These are phyloP conservation scores for Silurus aristotelis DNA, from an alignment of 2,797 vertebrate genomes.

Conservation along the genomic window DNA sequence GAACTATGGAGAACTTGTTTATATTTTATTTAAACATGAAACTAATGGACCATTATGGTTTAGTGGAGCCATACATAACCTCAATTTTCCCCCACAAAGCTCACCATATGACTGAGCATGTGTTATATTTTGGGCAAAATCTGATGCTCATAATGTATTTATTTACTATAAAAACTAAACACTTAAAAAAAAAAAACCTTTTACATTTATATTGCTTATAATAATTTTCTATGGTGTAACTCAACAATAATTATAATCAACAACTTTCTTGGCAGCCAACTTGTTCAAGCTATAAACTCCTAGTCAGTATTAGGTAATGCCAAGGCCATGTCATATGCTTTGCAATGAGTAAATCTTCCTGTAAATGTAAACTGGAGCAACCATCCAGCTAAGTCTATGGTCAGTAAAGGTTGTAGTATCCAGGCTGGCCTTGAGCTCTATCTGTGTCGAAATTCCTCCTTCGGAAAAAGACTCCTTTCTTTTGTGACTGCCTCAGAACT, in stretches of 20 bases:
- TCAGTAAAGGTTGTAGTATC: conserved; percentile 51
- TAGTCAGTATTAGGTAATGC: background rate
- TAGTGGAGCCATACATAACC: conserved; percentile 2
- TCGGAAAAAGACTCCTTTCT: conserved; percentile 28
- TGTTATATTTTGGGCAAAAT: background rate
- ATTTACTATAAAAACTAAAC: background rate
- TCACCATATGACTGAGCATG: conserved; percentile 1
- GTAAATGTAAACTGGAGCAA: conserved; percentile 48
- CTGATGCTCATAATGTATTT: background rate
- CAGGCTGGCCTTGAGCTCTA: conserved; percentile 29
- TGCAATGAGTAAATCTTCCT: conserved; percentile 55
- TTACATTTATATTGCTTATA: background rate
- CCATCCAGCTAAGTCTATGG: conserved; percentile 1
- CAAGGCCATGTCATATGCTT: background rate
- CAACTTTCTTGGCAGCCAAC: background rate
- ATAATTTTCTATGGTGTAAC: background rate
- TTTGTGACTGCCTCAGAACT: conserved; percentile 30
- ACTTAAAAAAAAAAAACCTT: background rate
- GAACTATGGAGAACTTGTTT: conserved; percentile 20
- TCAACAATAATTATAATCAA: background rate
- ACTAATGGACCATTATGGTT: conserved; percentile 33
- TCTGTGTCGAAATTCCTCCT: conserved; percentile 23
- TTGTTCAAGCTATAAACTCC: background rate
- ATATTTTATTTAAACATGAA: conserved; percentile 37
- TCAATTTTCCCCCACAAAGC: too few species aligned